These are phyloP conservation scores for Trachelipus rathkii DNA, from an alignment of 1,140 invertebrate species.

Conservation along the genomic window DNA sequence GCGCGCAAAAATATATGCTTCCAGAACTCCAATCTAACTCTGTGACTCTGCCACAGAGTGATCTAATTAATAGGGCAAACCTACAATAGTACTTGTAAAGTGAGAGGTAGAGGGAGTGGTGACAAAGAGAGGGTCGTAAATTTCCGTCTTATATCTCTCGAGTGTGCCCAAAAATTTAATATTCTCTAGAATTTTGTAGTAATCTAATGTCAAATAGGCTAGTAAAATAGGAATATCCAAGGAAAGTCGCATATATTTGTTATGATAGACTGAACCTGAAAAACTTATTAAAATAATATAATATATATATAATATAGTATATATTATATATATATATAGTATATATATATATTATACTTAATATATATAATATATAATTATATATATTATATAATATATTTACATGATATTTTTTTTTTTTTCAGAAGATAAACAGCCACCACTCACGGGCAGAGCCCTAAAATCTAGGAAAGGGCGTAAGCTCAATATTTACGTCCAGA, in stretches of 20 bases:
- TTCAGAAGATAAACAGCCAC: too few species aligned
- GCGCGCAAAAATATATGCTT: background rate
- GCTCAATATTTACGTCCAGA: too few species aligned
- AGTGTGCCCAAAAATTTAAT: conserved; percentile 82
- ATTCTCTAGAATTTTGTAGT: conserved; percentile 80
- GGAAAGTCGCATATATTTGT: conserved; percentile 87
- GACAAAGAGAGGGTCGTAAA: conserved; percentile 82
- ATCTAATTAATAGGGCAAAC: conserved; percentile 75
- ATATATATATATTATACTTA: too few species aligned
- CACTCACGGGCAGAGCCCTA: too few species aligned
- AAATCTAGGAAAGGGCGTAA: too few species aligned
- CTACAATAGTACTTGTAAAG: conserved; percentile 85
- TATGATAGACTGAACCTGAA: conserved; percentile 69
- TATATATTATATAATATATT: too few species aligned
- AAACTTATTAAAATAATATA: too few species aligned
- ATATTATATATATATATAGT: too few species aligned
- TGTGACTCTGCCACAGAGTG: conserved; percentile 66
- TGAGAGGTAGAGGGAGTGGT: conserved; percentile 87
- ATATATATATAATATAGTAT: too few species aligned
- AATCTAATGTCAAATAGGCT: conserved; percentile 75
- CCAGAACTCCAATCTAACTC: conserved; percentile 50
- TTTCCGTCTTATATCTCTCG: conserved; percentile 86
- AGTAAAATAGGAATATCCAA: conserved; percentile 73
- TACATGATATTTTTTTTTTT: too few species aligned
- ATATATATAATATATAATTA: too few species aligned